Base-by-base conservation (phyloP, 2,888 invertebrate genomes). In the Machimus rusticus region DNA sequence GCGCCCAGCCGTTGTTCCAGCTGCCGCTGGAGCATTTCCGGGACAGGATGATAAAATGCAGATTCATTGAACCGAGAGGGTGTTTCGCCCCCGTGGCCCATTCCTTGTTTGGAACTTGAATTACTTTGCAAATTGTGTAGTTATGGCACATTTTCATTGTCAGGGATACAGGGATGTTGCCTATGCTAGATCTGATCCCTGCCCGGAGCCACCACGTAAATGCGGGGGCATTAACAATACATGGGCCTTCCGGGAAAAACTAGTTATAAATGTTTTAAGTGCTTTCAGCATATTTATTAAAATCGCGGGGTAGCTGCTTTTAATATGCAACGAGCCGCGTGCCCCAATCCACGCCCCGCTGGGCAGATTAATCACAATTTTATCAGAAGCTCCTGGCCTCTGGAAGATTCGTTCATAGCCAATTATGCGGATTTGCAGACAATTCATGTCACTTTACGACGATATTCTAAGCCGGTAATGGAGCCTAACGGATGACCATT, bases 61-160 rank as follows among this genome's bases (percentile, higher is more conserved):
- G 77, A 77, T 39, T 37, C 77, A 77, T 31, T 77, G 66, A 66
- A 66, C 66, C 28, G 66, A 77, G 16, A 9, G 77, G 77, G n/a
- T 16, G 39, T 5, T 39, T n/a, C 28, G 28, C 8, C 23, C 16
- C 28, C 37, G 31, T 19, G 16, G 9, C 37, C 34, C 77, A 34
- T 77, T 39, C 34, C 31, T 19, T 39, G 14, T 16, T 16, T 34
- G 39, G 31, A 77, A 77, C 77, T n/a, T 37, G 77, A 39, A 77
- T 77, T 77, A 77, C 77, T 77, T 77, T 77, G 77, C 77, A 77
- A 39, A 77, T 77, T 37, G 34, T 77, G 19, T 39, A 39, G 23
- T 77, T 77, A 77, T 77, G n/a, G 39, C 39, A 12, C 39, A 37
- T 39, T 39, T 77, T 77, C 39, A 34, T 77, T 39, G 39, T 39